A percentile compares a stretch with the other conserved stretches of the same genome.
Evolutionary conservation across 2,113 vertebrate species (phyloP).

Genomic region (Hydropotes inermis): DNA sequence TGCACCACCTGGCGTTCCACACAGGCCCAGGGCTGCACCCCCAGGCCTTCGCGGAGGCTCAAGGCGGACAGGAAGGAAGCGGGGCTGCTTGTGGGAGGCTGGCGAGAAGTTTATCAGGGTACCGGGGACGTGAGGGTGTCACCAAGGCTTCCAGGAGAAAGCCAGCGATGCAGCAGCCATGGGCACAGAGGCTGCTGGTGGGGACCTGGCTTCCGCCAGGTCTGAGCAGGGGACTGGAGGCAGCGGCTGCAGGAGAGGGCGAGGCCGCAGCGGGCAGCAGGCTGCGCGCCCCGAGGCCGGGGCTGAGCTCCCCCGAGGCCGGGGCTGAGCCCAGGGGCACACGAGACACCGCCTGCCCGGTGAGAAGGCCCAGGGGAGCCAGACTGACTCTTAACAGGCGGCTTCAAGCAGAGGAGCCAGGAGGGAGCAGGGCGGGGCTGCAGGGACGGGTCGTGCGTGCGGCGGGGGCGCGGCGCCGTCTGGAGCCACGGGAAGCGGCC

Average conservation of each 20-base stretch:
- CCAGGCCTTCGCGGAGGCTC: not conserved
- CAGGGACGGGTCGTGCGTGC: not conserved
- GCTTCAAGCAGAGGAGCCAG: not conserved
- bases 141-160: not conserved
- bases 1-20: not conserved
- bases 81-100: not conserved
- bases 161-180: not conserved
- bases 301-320: too few relatives aligned
- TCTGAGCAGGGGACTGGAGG: not conserved
- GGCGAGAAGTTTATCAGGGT: not conserved
- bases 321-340: not conserved
- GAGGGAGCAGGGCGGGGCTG: not conserved
- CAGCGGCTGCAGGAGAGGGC: not conserved
- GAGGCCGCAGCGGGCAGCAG: not conserved
- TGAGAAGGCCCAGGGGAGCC: not conserved
- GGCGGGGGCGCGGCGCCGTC: fast-evolving
- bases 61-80: not conserved
- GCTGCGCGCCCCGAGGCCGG: fast-evolving
- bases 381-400: not conserved
- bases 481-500: fast-evolving
- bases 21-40: not conserved
- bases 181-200: not conserved
- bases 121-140: not conserved
- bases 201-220: not conserved
- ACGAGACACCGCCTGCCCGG: not conserved